Base-by-base conservation (phyloP, 1,140 invertebrate genomes). In the Chironomus tepperi region DNA sequence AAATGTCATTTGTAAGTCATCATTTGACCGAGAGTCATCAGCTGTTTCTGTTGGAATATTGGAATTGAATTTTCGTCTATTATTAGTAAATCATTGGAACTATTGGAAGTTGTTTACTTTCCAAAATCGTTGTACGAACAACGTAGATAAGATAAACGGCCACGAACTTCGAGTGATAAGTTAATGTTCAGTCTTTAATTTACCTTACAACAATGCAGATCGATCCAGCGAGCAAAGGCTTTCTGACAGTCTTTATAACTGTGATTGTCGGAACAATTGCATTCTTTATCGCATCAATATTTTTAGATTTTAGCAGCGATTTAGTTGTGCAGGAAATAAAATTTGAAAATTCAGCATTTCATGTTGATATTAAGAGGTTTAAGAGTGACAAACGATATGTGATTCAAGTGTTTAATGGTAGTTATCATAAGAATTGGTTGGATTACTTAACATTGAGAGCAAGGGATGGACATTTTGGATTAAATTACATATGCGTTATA, bases 201-300 rank as follows among this genome's bases (percentile, higher is more conserved):
- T 3, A 18, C n/a, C n/a, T 16, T 19, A 21, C 9, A 70, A 10
- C 65, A 18, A 70, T 70, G 65, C 18, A 21, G n/a, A 70, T 70
- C 65, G 19, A 70, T 70, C 19, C 65, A 70, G 19, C 65, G 18
- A 19, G 18, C 7, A 18, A 18, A 19, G 6, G n/a, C 7, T 70
- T 70, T 70, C 7, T 70, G 18, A 1, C 65, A 9, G 10, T 18
- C 7, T 70, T 70, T 70, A 10, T 70, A 21, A 18, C 18, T 16
- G 16, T 70, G 9, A 21, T 70, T 6, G n/a, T 70, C 18, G 65
- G 65, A 16, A 70, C 65, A 70, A 19, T 70, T 70, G 65, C 15
- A 18, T 70, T 70, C 10, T 70, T 70, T 19, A 70, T 70, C 19
- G 65, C 65, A 3, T 70, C 65, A 21, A 70, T 70, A 9, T 70